Evolutionary conservation across 2,888 invertebrate genomes (phyloP).

Genomic region (Biston stratarius): DNA sequence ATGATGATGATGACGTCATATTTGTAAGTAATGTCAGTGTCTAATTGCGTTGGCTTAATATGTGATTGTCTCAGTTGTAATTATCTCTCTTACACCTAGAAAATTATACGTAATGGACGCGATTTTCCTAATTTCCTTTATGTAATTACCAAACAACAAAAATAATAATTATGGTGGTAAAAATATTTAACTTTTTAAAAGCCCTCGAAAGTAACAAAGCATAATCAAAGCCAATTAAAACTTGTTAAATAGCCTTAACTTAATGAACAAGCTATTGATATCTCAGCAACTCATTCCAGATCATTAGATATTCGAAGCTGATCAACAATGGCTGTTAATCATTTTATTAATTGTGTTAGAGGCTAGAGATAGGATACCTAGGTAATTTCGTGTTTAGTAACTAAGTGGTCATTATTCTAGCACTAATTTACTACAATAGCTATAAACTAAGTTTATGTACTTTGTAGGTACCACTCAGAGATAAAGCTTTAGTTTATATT

Average conservation of each 20-base stretch:
- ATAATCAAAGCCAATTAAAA: neutral
- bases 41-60: too few relatives aligned
- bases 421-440: neutral
- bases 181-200: neutral
- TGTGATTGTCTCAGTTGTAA: too few relatives aligned
- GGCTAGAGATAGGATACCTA: neutral
- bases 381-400: neutral
- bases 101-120: too few relatives aligned
- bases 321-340: conserved; percentile 15
- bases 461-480: too few relatives aligned
- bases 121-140: too few relatives aligned
- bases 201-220: neutral
- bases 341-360: conserved; percentile 20
- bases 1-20: too few relatives aligned
- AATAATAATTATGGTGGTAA: neutral
- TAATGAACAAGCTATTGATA: conserved; percentile 2
- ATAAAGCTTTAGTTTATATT: too few relatives aligned
- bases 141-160: too few relatives aligned
- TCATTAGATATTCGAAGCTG: conserved; percentile 12
- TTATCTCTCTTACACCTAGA: too few relatives aligned
- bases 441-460: neutral
- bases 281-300: conserved; percentile 9
- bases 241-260: conserved; percentile 1
- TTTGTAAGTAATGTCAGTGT: too few relatives aligned
- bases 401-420: conserved; percentile 16